Base-by-base conservation (phyloP, 2,797 vertebrate genomes). In the Phylloscopus collybita region DNA sequence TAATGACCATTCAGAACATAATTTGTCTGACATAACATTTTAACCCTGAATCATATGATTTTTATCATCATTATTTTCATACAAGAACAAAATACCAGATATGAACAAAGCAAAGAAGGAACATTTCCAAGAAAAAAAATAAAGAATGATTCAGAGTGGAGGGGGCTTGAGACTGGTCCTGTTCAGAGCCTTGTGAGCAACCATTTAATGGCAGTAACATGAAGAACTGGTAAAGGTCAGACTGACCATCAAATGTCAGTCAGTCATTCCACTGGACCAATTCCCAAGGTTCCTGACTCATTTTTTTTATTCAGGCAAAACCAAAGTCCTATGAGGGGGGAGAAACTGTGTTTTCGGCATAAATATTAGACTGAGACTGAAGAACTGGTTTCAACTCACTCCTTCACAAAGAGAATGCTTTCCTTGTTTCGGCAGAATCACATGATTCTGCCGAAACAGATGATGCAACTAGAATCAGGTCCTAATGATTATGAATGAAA, bases 181-280 rank as follows among this genome's bases (percentile, higher is more conserved):
- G 32, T 60, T 79, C 16, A 40, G 50, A 74, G 66, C 15, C n/a
- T 65, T 80, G 50, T 71, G 82, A 91, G 73, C 51, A 54, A 57
- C 65, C 29, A 40, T 56, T 66, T 73, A 80, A 61, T 44, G 42
- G 80, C 69, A 92, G 26, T 23, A 75, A 93, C 42, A 53, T 15
- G 54, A 92, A 80, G 75, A 91, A 65, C 56, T 30, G 23, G 54
- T 73, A 94, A 95, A 95, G 93, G 86, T 86, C 93, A 85, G 56
- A 34, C 18, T 64, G 85, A 56, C 80, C 3, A 0, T 75, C 84
- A 94, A 87, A 88, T 72, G 83, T 42, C 86, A 93, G 36, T n/a
- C 50, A 59, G 17, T 83, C 72, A 91, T 82, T 81, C 86, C 12
- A 3, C 56, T 73, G 73, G 70, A 61, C 22, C 64, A 44, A 0